phyloP scores from a whole-genome alignment of 2,113 vertebrate species.

The Onychostoma macrolepis region DNA sequence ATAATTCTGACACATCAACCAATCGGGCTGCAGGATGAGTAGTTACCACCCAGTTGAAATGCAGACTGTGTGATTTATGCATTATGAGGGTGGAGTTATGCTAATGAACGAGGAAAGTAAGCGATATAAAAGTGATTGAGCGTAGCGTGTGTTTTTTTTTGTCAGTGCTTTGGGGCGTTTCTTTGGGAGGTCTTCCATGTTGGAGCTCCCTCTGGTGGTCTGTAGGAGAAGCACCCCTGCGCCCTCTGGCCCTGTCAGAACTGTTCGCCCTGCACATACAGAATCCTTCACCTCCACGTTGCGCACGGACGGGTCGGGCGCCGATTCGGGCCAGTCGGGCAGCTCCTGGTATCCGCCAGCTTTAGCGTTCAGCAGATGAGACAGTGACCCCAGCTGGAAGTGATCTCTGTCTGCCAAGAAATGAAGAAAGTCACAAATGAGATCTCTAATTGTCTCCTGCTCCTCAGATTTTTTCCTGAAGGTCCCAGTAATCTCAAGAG shows the following conservation, averaged over 20 bases:
- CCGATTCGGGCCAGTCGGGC: conserved; percentile 93
- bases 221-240: conserved; percentile 61
- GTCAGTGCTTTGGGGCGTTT: background rate
- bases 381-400: conserved; percentile 95
- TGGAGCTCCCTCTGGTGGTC: conserved; percentile 56
- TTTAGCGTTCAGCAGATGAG: conserved; percentile 95
- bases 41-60: conserved; percentile 30
- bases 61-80: conserved; percentile 37
- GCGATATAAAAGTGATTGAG: conserved; percentile 45
- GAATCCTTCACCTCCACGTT: conserved; percentile 96
- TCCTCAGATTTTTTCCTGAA: background rate
- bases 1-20: background rate
- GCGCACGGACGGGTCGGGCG: conserved; percentile 96
- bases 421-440: background rate
- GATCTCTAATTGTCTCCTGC: background rate
- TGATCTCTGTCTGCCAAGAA: conserved; percentile 89
- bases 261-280: conserved; percentile 83
- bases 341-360: conserved; percentile 97
- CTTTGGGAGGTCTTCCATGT: conserved; percentile 54
- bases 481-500: background rate
- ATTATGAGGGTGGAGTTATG: conserved; percentile 53
- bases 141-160: conserved; percentile 14
- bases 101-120: conserved; percentile 53
- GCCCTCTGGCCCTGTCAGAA: conserved; percentile 66
- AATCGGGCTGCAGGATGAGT: conserved; percentile 23